Evolutionary conservation across 2,113 vertebrate species (phyloP).

Genomic region (Uria lomvia): DNA sequence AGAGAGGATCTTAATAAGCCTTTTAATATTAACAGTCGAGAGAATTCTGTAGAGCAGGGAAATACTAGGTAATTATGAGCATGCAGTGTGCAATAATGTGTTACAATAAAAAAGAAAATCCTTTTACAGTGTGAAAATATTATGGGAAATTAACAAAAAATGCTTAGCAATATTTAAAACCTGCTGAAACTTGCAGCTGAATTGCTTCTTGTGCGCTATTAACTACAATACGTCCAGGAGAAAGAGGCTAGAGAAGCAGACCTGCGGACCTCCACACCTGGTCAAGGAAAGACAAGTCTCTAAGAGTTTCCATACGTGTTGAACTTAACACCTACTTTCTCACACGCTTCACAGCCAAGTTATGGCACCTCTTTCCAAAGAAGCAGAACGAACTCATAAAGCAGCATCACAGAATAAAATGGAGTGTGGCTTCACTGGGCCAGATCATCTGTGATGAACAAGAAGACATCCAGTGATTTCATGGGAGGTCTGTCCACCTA

Average conservation of each 20-base stretch:
- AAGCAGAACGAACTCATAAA: not conserved
- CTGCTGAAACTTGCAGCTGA: not conserved
- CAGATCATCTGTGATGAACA: not conserved
- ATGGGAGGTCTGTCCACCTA: not conserved
- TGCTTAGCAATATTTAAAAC: slow-evolving; percentile 22
- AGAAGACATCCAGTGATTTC: not conserved
- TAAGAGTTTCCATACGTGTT: slow-evolving; percentile 27
- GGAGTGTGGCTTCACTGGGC: not conserved
- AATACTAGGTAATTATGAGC: slow-evolving; percentile 40
- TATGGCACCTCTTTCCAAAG: not conserved
- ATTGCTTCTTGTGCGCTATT: slow-evolving; percentile 24
- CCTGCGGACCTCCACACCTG: slow-evolving; percentile 45
- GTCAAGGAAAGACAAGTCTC: slow-evolving; percentile 47
- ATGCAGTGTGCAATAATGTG: not conserved
- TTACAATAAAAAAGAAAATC: slow-evolving; percentile 32
- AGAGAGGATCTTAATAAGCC: slow-evolving; percentile 44
- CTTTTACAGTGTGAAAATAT: slow-evolving; percentile 54
- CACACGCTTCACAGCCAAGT: not conserved
- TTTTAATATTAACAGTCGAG: slow-evolving; percentile 42
- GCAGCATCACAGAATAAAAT: not conserved
- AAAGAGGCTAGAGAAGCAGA: slow-evolving; percentile 48
- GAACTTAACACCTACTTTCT: slow-evolving; percentile 42
- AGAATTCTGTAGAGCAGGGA: slow-evolving; percentile 5
- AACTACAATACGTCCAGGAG: slow-evolving; percentile 57
- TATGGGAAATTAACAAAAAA: slow-evolving; percentile 39